A percentile compares a stretch with the other conserved stretches of the same genome.
Conservation (phyloP, 1,140 invertebrate genomes). For the Agrilus planipennis region DNA sequence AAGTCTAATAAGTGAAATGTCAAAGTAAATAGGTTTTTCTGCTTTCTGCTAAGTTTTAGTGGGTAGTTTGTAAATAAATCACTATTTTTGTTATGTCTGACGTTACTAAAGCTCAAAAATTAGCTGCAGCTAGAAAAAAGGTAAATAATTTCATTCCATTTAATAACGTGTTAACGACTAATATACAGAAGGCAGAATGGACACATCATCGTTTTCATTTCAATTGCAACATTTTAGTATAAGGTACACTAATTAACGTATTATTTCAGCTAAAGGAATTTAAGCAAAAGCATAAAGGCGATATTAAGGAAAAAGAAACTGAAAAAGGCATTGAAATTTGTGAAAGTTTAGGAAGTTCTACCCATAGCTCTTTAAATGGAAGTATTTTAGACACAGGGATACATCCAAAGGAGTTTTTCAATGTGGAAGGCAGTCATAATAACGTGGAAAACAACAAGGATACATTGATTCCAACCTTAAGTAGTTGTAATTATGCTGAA, state of each 20-base stretch:
- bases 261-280: constrained; percentile 11
- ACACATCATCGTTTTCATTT: constrained; percentile 8
- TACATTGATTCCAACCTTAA: no score
- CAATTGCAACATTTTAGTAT: no score
- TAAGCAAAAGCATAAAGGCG: constrained; percentile 8
- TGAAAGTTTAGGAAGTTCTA: constrained; percentile 11
- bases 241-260: not conserved
- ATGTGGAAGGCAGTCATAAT: not conserved
- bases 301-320: not conserved
- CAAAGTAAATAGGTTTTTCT: no score
- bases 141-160: constrained; percentile 2
- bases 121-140: constrained; percentile 12
- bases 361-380: constrained; percentile 11
- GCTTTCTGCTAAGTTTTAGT: no score
- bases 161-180: not conserved
- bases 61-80: no score
- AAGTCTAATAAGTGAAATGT: no score
- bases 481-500: no score
- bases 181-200: no score
- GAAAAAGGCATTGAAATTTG: not conserved
- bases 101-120: constrained; percentile 7
- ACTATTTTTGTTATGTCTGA: no score
- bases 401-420: not conserved
- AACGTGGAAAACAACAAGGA: constrained; percentile 7
- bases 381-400: not conserved